These are phyloP conservation scores for Drosophila recens DNA, from an alignment of 2,888 invertebrate species.

Conservation along the genomic window DNA sequence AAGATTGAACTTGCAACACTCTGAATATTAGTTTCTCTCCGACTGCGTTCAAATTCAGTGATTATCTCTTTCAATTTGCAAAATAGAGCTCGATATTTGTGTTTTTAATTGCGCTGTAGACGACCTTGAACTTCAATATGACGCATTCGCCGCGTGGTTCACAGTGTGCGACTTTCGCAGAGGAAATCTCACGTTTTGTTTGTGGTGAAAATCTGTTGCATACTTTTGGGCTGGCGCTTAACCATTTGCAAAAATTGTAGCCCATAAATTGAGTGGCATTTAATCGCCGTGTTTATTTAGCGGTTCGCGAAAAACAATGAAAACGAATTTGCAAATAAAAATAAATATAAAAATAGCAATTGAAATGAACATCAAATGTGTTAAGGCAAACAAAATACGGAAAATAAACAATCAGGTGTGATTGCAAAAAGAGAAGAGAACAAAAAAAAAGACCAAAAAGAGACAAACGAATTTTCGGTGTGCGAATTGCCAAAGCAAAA, in stretches of 20 bases:
- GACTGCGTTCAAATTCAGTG: not conserved
- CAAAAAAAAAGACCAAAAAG: slow-evolving; percentile 26
- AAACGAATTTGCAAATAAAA: slow-evolving; percentile 22
- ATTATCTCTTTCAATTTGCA: slow-evolving; percentile 6
- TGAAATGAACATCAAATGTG: slow-evolving; percentile 23
- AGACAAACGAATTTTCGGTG: slow-evolving; percentile 22
- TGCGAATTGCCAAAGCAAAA: slow-evolving; percentile 30
- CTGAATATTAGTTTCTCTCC: not conserved
- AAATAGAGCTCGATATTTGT: not conserved
- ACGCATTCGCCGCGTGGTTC: slow-evolving; percentile 26
- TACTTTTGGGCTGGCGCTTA: slow-evolving; percentile 51
- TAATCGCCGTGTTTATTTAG: slow-evolving; percentile 34
- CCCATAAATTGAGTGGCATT: slow-evolving; percentile 43
- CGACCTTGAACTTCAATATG: slow-evolving; percentile 56
- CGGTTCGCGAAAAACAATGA: slow-evolving; percentile 15
- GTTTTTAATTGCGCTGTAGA: slow-evolving; percentile 29
- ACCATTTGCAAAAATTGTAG: slow-evolving; percentile 19
- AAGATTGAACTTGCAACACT: slow-evolving; percentile 10
- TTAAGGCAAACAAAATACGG: slow-evolving; percentile 35
- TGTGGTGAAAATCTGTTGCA: slow-evolving; percentile 41
- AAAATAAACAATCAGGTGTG: slow-evolving; percentile 63
- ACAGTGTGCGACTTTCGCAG: not conserved
- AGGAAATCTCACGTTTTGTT: not conserved
- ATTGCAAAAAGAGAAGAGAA: slow-evolving; percentile 28
- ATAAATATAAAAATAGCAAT: slow-evolving; percentile 14